These are phyloP conservation scores for Probaryconus sp. DNA, from an alignment of 1,140 invertebrate species.

Conservation along the genomic window DNA sequence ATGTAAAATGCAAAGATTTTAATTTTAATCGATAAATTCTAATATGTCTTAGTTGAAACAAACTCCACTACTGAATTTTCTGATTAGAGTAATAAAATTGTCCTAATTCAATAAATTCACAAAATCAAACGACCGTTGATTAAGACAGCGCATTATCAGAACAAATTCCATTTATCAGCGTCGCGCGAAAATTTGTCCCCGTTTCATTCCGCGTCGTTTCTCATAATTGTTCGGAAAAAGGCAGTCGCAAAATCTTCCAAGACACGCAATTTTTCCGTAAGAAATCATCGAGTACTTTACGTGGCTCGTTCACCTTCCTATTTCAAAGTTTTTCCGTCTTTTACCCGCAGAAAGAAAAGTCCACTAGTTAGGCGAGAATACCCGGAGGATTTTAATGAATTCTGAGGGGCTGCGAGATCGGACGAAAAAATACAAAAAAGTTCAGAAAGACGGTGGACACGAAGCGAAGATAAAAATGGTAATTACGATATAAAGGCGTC, in stretches of 20 bases:
- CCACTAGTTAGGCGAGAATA: constrained; percentile 68
- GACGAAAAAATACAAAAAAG: constrained; percentile 36
- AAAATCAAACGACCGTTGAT: too few species aligned
- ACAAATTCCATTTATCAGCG: too few species aligned
- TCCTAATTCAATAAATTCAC: too few species aligned
- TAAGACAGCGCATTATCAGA: too few species aligned
- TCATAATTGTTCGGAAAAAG: constrained; percentile 16
- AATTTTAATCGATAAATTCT: too few species aligned
- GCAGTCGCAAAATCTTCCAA: constrained; percentile 22
- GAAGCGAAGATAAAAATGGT: constrained; percentile 74
- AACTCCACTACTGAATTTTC: too few species aligned
- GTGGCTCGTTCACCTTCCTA: too few species aligned
- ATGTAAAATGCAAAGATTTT: too few species aligned
- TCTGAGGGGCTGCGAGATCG: constrained; percentile 66
- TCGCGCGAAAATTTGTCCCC: constrained; percentile 14
- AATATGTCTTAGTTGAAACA: too few species aligned
- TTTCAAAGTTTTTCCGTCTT: constrained; percentile 39
- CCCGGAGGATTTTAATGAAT: constrained; percentile 74
- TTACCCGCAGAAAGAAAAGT: constrained; percentile 59
- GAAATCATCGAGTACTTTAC: constrained; percentile 19
- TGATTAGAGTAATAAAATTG: too few species aligned
- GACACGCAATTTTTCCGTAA: constrained; percentile 29
- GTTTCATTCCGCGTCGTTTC: constrained; percentile 13
- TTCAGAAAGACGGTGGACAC: constrained; percentile 33
- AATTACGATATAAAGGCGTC: constrained; percentile 76